phyloP scores from a whole-genome alignment of 2,113 vertebrate genomes.

The Neodontobutis hainanensis region DNA sequence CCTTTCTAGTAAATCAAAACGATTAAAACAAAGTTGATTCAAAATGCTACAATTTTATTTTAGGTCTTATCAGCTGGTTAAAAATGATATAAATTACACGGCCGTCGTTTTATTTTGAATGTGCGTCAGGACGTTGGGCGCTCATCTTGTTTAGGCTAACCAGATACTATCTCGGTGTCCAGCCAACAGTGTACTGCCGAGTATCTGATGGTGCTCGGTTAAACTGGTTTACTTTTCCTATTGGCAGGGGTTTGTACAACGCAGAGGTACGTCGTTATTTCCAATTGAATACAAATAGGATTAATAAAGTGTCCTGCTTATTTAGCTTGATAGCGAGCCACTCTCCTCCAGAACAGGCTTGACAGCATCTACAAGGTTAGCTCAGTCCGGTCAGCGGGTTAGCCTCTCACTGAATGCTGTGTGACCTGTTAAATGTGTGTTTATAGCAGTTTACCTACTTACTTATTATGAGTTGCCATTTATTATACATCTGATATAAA shows the following conservation, averaged over 20 bases:
- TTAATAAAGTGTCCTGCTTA: slow-evolving; percentile 17
- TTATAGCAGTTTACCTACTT: background rate
- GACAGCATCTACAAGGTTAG: slow-evolving; percentile 60
- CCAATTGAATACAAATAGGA: no score
- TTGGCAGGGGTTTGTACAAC: slow-evolving; percentile 8
- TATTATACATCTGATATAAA: background rate
- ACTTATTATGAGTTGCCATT: background rate
- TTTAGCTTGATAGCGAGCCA: slow-evolving; percentile 21
- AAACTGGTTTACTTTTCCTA: slow-evolving; percentile 17
- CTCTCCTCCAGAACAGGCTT: slow-evolving; percentile 17
- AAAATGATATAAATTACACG: no score
- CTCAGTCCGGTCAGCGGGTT: slow-evolving; percentile 29
- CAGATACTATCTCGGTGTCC: slow-evolving; percentile 28
- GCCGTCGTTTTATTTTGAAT: slow-evolving; percentile 49
- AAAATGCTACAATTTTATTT: no score
- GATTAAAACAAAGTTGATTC: no score
- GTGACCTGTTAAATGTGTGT: slow-evolving; percentile 13
- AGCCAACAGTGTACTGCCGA: slow-evolving; percentile 45
- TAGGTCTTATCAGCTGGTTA: no score
- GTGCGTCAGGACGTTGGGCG: slow-evolving; percentile 10
- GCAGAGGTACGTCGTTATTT: slow-evolving; percentile 51
- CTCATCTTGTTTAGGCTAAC: background rate
- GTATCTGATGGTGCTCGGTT: slow-evolving; percentile 32
- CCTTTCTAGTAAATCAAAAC: no score
- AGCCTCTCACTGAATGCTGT: slow-evolving; percentile 27